phyloP scores from a whole-genome alignment of 2,113 vertebrate genomes.

The Talpa occidentalis region DNA sequence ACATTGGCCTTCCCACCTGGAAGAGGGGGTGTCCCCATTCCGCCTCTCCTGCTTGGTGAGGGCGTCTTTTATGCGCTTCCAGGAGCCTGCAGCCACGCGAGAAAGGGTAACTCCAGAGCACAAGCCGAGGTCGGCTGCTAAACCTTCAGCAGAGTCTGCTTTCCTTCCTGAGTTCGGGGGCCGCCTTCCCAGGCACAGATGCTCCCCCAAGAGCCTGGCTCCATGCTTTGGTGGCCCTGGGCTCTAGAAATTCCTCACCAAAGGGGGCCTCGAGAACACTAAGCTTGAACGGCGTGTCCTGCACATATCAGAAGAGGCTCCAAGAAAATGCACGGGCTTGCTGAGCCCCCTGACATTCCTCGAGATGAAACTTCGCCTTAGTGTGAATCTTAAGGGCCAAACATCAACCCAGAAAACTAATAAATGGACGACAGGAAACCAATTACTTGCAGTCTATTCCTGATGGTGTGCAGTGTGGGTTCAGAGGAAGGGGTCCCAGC shows the following conservation, averaged over 20 bases:
- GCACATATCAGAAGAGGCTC: neutral
- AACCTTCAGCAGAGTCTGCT: neutral
- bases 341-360: neutral
- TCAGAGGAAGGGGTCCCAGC: neutral
- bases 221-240: neutral
- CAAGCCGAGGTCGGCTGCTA: rapidly evolving
- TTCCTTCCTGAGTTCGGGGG: neutral
- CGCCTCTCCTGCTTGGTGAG: neutral
- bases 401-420: neutral
- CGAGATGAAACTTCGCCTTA: neutral
- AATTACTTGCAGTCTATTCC: neutral
- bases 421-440: neutral
- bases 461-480: no score
- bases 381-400: neutral
- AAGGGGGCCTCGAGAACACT: neutral
- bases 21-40: neutral
- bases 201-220: neutral
- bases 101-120: neutral
- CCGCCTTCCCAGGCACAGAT: neutral
- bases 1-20: neutral
- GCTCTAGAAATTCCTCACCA: neutral
- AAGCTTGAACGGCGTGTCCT: neutral
- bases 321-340: neutral
- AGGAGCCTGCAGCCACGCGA: neutral
- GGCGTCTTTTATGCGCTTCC: neutral